Base-by-base conservation (phyloP, 2,113 vertebrate species). In the Gymnarchus niloticus region DNA sequence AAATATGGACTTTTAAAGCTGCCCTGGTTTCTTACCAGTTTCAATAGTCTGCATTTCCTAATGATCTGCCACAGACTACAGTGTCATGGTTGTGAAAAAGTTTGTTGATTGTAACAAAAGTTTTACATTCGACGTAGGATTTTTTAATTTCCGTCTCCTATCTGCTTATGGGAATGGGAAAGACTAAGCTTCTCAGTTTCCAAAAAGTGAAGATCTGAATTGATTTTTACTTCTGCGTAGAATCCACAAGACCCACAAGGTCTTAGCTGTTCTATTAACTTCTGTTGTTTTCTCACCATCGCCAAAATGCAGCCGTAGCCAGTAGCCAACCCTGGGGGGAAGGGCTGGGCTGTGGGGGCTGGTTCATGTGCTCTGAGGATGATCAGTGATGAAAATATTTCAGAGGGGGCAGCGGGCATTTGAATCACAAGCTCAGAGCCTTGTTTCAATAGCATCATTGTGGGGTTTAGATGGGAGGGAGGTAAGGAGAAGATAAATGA, bases 371-470 rank as follows among this genome's bases (percentile, higher is more conserved):
- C 48, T 51, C 77, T 51, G 73, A 44, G 56, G 41, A 49, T 56
- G 51, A 78, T 76, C 25, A 54, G 8, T 41, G 23, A 61, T 21
- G 81, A 49, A 51, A 65, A 52, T 59, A 51, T n/a, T 28, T n/a
- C 17, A 37, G 49, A 76, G 28, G 10, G 73, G 46, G 56, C 65
- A 33, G 33, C 21, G 3, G 77, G 59, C 48, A 19, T 56, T 52
- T 86, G 78, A 86, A 57, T 86, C 85, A 86, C 78, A 28, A 12
- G 17, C 85, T 51, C 12, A 28, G 69, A 25, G 57, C 56, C 52
- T 61, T 9, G 41, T 21, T 44, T 48, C 57, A 81, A 17, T 25
- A 12, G 41, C 10, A 25, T 46, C 23, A 21, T 12, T 69, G 17
- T 73, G 6, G 57, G 21, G 4, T 23, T n/a, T n/a, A n/a, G n/a